These are phyloP conservation scores for Uloborus plumipes DNA, from an alignment of 2,888 invertebrate genomes.

Conservation along the genomic window DNA sequence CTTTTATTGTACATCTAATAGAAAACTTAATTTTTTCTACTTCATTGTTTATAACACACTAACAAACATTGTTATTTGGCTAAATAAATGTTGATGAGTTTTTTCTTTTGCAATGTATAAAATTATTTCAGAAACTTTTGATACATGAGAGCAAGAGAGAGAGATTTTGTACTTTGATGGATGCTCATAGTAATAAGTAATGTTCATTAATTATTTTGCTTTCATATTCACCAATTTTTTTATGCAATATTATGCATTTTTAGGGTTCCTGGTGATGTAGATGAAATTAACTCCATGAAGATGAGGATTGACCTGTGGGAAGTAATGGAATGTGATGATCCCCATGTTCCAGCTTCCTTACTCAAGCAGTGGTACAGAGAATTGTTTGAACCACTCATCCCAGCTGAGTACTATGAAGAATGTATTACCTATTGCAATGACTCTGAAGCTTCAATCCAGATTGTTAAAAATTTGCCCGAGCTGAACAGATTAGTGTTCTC, in stretches of 20 bases:
- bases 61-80: too few species aligned
- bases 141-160: too few species aligned
- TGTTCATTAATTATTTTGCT: too few species aligned
- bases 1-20: too few species aligned
- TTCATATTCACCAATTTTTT: too few species aligned
- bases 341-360: constrained; percentile 88
- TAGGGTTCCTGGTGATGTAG: constrained; percentile 93
- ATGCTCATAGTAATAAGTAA: too few species aligned
- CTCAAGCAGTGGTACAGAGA: constrained; percentile 96
- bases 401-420: constrained; percentile 88
- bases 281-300: constrained; percentile 90
- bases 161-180: too few species aligned
- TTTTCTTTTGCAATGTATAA: not conserved
- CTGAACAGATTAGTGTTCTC: constrained; percentile 87
- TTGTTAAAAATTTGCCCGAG: constrained; percentile 89
- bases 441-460: constrained; percentile 82
- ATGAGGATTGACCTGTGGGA: constrained; percentile 89
- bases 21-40: too few species aligned
- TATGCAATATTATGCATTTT: constrained; percentile 29
- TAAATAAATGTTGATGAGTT: too few species aligned
- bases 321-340: constrained; percentile 72
- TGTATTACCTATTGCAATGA: constrained; percentile 77
- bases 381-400: constrained; percentile 94
- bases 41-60: too few species aligned
- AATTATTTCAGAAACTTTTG: not conserved